phyloP scores from a whole-genome alignment of 2,113 vertebrate genomes.

The Scytalopus superciliaris region DNA sequence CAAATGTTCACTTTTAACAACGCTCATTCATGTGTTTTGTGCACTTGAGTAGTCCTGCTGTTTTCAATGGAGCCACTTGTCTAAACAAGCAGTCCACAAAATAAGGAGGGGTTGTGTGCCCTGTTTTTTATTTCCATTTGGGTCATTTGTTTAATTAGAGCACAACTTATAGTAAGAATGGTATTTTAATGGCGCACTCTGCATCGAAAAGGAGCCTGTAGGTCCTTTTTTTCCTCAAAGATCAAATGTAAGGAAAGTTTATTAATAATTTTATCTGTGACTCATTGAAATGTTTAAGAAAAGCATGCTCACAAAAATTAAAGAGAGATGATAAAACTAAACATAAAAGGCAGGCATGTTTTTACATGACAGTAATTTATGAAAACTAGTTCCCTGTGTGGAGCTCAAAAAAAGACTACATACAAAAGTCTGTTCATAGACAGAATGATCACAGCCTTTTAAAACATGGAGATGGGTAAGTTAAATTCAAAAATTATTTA shows the following conservation, averaged over 20 bases:
- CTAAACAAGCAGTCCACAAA: neutral
- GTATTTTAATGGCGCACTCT: neutral
- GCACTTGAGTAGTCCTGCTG: neutral
- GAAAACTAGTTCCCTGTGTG: neutral
- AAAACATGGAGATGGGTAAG: accelerated
- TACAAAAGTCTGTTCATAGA: neutral
- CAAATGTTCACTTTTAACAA: neutral
- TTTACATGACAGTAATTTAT: neutral
- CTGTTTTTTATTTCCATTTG: neutral
- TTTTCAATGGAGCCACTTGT: neutral
- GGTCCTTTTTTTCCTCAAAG: neutral
- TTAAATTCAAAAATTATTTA: neutral
- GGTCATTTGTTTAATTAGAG: neutral
- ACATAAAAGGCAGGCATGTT: neutral
- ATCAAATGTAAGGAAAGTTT: neutral
- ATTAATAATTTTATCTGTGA: neutral
- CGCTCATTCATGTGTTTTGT: neutral
- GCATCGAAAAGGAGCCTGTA: neutral
- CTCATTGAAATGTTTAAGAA: neutral
- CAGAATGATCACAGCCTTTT: neutral
- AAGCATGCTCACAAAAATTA: neutral
- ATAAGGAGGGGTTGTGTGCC: neutral
- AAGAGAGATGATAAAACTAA: neutral
- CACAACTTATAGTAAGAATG: neutral
- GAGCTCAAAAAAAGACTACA: neutral